phyloP scores from a whole-genome alignment of 2,113 vertebrate genomes.

The Peromyscus leucopus region DNA sequence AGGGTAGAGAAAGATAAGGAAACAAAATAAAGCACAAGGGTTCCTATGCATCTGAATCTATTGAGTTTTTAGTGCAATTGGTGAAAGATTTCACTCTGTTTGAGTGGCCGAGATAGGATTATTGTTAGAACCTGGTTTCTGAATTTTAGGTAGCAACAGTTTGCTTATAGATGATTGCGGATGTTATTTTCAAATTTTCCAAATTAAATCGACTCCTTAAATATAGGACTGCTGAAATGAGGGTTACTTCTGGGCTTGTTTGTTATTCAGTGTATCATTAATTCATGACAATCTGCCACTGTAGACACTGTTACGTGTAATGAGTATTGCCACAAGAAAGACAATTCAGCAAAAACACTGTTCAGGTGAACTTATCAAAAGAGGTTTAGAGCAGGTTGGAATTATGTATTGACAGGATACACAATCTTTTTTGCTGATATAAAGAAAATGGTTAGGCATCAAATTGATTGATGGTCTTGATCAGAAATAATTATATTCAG shows the following conservation, averaged over 20 bases:
- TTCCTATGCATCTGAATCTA: neutral
- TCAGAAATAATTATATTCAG: neutral
- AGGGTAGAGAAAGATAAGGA: neutral
- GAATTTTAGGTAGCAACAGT: neutral
- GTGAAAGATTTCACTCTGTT: neutral
- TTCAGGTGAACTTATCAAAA: neutral
- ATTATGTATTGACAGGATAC: neutral
- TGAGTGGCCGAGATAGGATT: neutral
- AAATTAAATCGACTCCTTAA: conserved; percentile 47
- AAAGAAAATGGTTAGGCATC: neutral
- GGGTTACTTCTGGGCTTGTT: neutral
- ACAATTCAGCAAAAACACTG: conserved; percentile 9
- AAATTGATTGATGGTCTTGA: conserved; percentile 23
- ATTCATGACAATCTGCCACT: conserved; percentile 28
- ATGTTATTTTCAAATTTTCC: conserved; percentile 21
- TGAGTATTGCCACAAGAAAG: neutral
- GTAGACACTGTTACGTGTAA: conserved; percentile 15
- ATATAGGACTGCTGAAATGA: neutral
- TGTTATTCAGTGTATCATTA: neutral
- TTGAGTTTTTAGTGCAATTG: neutral
- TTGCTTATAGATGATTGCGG: neutral
- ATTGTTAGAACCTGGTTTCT: neutral
- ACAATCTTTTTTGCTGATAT: conserved; percentile 28
- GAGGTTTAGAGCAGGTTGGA: neutral
- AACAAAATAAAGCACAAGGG: neutral